A percentile compares a stretch with the other conserved stretches of the same genome.
phyloP scores from a whole-genome alignment of 2,888 invertebrate genomes.

The Standfussiana lucernea region DNA sequence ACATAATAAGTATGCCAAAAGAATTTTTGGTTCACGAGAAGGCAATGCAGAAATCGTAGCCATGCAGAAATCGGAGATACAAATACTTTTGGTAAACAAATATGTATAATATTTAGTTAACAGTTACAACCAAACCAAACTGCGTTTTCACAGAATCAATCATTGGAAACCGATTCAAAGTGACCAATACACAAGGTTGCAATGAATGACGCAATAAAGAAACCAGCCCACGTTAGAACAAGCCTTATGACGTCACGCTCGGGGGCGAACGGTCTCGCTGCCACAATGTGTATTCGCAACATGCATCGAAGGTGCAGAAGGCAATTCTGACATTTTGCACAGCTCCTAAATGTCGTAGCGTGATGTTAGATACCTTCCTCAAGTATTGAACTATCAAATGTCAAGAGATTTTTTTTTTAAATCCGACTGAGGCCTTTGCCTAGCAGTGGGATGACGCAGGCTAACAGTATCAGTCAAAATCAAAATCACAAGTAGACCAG shows the following conservation, averaged over 20 bases:
- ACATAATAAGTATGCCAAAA: too few species aligned
- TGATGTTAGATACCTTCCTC: background rate
- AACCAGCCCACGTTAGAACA: conserved; percentile 59
- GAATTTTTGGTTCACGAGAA: background rate
- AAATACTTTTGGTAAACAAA: background rate
- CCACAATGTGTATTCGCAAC: conserved; percentile 29
- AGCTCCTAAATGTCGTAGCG: background rate
- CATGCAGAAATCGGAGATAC: background rate
- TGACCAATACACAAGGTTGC: conserved; percentile 61
- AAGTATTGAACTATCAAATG: background rate
- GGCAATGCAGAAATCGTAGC: too few species aligned
- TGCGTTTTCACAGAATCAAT: conserved; percentile 13
- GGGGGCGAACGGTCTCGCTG: conserved; percentile 43
- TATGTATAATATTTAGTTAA: background rate
- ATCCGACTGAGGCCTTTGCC: too few species aligned
- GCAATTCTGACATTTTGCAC: background rate
- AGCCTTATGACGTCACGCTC: conserved; percentile 62
- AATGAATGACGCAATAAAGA: conserved; percentile 59
- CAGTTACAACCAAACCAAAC: background rate
- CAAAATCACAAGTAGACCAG: too few species aligned
- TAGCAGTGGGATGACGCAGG: too few species aligned
- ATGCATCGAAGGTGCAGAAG: conserved; percentile 32
- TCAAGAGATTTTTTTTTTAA: background rate
- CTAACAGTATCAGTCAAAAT: too few species aligned
- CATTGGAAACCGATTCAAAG: conserved; percentile 42